Evolutionary conservation across 2,113 vertebrate species (phyloP), one percentile per base, ranked within the genome.

Genomic region (Megaptera novaeangliae): DNA sequence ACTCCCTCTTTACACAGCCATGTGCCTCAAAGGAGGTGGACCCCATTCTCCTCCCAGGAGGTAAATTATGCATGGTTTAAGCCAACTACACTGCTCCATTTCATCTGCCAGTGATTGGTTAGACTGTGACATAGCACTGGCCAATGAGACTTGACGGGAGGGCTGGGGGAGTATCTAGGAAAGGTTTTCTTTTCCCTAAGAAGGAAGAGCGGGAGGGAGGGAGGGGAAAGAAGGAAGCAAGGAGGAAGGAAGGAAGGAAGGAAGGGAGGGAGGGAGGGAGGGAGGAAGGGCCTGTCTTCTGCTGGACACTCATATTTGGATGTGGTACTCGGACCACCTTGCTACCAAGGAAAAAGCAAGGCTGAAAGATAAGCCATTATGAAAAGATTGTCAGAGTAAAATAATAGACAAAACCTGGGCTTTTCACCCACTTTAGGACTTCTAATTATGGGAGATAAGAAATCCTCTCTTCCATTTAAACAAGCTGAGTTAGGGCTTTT

Each of bases 321-420:
- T 81, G 20, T 39, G 4, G 20, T 41, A 75, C 71, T 63, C 10
- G 21, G 36, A 90, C 59, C 49, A 69, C 68, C 46, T 88, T 93
- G 17, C 49, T 75, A 87, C 61, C 49, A 87, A 68, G 9, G 20
- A 12, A 83, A 95, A 91, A 71, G 46, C 31, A 71, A 71, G 52
- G n/a, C 72, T 61, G 5, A 89, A 93, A 88, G 46, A 90, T 55
- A 90, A 97, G 77, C 27, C 75, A 75, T 64, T 84, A 25, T 64
- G 36, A 61, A 72, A 94, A 96, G 81, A 85, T 10, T 81, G 20
- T 91, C 85, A 95, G 71, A 93, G n/a, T 55, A 69, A 82, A 97
- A 68, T 49, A 29, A 88, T 61, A 88, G 31, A 10, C 46, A 96
- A 97, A 85, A 81, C 5, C 14, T 49, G 2, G 10, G 14, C 29